A percentile compares a stretch with the other conserved stretches of the same genome.
Conservation (phyloP, 1,140 invertebrate genomes). For the Probaryconus sp. region DNA sequence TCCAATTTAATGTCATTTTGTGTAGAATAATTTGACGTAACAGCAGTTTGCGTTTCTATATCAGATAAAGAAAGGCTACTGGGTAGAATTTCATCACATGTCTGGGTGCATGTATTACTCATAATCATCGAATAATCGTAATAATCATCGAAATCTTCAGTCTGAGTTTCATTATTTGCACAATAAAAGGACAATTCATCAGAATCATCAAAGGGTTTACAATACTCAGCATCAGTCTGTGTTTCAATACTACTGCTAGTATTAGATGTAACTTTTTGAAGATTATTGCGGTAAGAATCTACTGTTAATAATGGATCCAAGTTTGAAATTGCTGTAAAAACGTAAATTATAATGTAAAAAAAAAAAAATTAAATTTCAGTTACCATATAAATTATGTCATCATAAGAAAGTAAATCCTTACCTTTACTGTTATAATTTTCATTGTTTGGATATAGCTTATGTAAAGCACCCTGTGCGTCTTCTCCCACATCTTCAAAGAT, state of each 20-base stretch:
- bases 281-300: slow-evolving; percentile 62
- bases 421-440: slow-evolving; percentile 33
- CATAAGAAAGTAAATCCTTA: background rate
- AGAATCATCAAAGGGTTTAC: slow-evolving; percentile 69
- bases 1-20: slow-evolving; percentile 74
- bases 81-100: slow-evolving; percentile 79
- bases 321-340: slow-evolving; percentile 54
- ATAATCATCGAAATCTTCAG: slow-evolving; percentile 74
- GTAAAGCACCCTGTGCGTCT: slow-evolving; percentile 70
- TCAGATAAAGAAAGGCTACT: slow-evolving; percentile 79
- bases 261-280: slow-evolving; percentile 50
- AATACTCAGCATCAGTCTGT: slow-evolving; percentile 79
- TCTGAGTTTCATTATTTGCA: slow-evolving; percentile 78
- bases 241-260: slow-evolving; percentile 80
- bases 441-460: slow-evolving; percentile 59
- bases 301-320: slow-evolving; percentile 74
- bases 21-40: slow-evolving; percentile 72
- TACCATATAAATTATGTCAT: background rate
- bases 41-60: slow-evolving; percentile 82
- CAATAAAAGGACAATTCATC: slow-evolving; percentile 69
- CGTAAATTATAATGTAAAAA: background rate
- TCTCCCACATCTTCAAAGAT: slow-evolving; percentile 71
- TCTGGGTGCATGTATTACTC: slow-evolving; percentile 82
- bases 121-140: slow-evolving; percentile 77
- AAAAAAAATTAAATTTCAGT: slow-evolving; percentile 23